Evolutionary conservation across 1,140 invertebrate species (phyloP).

Genomic region (Drosophila quadrilineata): DNA sequence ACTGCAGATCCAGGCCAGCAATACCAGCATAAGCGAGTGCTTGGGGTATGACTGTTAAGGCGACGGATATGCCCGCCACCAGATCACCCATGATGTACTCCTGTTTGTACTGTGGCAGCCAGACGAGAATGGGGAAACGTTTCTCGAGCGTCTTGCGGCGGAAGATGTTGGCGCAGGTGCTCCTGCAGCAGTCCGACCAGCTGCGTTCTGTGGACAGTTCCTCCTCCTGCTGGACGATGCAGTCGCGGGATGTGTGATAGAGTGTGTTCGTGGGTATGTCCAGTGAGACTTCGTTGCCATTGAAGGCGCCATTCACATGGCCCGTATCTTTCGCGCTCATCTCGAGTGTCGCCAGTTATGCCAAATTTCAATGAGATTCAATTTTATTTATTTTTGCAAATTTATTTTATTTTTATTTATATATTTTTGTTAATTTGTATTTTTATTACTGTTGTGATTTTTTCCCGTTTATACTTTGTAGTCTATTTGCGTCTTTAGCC

Average conservation of each 20-base stretch:
- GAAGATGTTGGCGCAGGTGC: constrained; percentile 66
- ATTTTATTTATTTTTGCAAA: too few relatives aligned
- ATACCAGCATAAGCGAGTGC: constrained; percentile 92
- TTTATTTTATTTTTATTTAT: not conserved
- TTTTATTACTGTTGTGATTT: constrained; percentile 1
- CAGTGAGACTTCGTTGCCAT: constrained; percentile 66
- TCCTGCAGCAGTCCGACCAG: constrained; percentile 41
- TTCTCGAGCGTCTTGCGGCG: constrained; percentile 86
- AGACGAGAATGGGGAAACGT: constrained; percentile 87
- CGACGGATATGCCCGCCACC: constrained; percentile 93
- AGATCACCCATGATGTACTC: constrained; percentile 87
- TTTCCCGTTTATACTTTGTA: not conserved
- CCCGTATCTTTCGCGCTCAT: constrained; percentile 48
- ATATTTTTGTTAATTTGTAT: not conserved
- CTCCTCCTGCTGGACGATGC: constrained; percentile 68
- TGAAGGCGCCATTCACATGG: constrained; percentile 57
- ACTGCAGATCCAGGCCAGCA: constrained; percentile 88
- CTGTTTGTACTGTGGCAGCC: constrained; percentile 88
- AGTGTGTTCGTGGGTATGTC: constrained; percentile 72
- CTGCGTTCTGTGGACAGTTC: constrained; percentile 17
- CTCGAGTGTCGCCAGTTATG: not conserved
- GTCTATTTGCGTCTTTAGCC: constrained; percentile 10
- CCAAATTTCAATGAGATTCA: too few relatives aligned
- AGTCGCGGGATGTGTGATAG: constrained; percentile 69
- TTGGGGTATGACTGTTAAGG: constrained; percentile 92